Conservation (phyloP, 2,797 vertebrate species). For the Meriones psammophilus region DNA sequence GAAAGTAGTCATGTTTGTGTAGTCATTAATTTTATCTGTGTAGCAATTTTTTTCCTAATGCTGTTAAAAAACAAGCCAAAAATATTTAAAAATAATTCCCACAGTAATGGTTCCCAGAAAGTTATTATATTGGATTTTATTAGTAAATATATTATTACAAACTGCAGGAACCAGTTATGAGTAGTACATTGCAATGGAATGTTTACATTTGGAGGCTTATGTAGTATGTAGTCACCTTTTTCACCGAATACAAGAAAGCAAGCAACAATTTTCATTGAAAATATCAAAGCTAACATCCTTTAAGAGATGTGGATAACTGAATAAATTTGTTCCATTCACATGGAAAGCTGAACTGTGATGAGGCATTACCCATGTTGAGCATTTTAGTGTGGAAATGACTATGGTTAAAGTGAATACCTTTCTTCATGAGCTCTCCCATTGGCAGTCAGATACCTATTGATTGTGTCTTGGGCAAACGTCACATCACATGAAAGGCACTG, state of each 20-base stretch:
- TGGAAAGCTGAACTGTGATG: constrained; percentile 40
- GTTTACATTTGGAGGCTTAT: not conserved
- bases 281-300: not conserved
- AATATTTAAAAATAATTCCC: constrained; percentile 1
- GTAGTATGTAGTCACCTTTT: not conserved
- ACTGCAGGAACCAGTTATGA: not conserved
- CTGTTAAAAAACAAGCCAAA: constrained; percentile 62
- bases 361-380: not conserved
- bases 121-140: not conserved
- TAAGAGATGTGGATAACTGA: not conserved
- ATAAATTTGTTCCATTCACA: constrained; percentile 3
- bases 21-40: constrained; percentile 31
- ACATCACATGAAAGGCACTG: not conserved
- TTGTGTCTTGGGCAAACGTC: not conserved
- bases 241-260: constrained; percentile 8
- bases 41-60: not conserved
- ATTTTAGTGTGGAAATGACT: not conserved
- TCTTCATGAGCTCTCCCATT: not conserved
- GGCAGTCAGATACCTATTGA: not conserved
- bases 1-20: not conserved
- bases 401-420: not conserved
- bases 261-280: constrained; percentile 40
- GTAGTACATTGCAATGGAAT: not conserved
- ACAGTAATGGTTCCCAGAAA: not conserved
- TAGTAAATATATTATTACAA: constrained; percentile 12